These are phyloP conservation scores for Lampris incognitus DNA, from an alignment of 2,113 vertebrate species.

Conservation along the genomic window DNA sequence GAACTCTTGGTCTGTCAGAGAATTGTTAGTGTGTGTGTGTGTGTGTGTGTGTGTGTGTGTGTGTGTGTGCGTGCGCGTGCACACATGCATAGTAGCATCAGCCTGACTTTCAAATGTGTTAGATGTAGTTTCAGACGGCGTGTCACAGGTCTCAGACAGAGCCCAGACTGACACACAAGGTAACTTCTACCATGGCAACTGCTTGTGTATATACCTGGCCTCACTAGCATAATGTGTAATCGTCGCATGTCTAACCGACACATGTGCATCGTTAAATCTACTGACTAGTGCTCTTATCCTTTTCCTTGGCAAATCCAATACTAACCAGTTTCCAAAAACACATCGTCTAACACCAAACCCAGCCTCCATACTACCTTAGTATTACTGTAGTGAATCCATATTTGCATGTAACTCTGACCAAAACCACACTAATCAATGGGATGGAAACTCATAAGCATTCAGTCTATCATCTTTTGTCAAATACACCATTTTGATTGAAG, in stretches of 20 bases:
- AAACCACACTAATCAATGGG: neutral
- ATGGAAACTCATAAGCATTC: neutral
- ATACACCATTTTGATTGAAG: neutral
- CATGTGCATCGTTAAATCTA: neutral
- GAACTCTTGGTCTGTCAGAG: conserved; percentile 6
- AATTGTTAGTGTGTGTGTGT: neutral
- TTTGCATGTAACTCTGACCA: conserved; percentile 30
- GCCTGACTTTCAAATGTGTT: conserved; percentile 78
- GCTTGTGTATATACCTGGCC: conserved; percentile 35
- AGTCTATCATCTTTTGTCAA: neutral
- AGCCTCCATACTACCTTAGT: too few relatives aligned
- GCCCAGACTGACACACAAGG: conserved; percentile 88
- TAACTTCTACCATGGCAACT: conserved; percentile 78
- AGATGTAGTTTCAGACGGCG: conserved; percentile 85
- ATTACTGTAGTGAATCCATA: neutral
- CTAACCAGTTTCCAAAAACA: neutral
- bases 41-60: conserved; percentile 16
- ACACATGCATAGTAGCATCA: conserved; percentile 14
- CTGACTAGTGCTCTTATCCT: too few relatives aligned
- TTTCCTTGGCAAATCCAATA: neutral
- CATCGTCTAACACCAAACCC: neutral
- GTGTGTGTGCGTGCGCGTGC: conserved; percentile 5
- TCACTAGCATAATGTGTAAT: neutral
- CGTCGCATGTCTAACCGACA: conserved; percentile 14
- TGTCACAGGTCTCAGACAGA: conserved; percentile 83